Percentiles rank a stretch among this genome's conserved stretches.
Conservation (phyloP, 2,888 invertebrate genomes). For the Masnerella sp. region DNA sequence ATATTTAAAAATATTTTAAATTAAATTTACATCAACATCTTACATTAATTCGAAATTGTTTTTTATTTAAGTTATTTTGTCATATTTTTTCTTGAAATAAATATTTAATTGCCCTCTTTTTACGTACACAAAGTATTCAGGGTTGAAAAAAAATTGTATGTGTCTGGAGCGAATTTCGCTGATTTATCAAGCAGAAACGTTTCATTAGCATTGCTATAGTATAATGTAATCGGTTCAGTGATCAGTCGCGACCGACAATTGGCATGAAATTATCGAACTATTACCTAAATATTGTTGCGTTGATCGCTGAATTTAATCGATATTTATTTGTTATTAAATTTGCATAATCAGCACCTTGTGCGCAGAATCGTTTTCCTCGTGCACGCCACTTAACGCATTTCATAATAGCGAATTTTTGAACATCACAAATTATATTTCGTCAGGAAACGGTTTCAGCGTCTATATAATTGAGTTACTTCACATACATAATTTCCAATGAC, state of each 20-base stretch:
- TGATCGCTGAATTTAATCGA: conserved; percentile 18
- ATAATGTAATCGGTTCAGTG: conserved; percentile 40
- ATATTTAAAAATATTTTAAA: too few species aligned
- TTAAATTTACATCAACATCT: too few species aligned
- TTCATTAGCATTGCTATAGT: conserved; percentile 5
- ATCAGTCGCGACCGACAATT: conserved; percentile 24
- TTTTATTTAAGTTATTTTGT: not conserved
- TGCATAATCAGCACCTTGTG: conserved; percentile 41
- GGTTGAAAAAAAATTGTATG: not conserved
- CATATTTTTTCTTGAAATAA: not conserved
- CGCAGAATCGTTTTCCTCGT: conserved; percentile 1
- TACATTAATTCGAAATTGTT: too few species aligned
- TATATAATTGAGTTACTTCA: conserved; percentile 21
- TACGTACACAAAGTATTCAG: too few species aligned
- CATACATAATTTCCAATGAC: too few species aligned
- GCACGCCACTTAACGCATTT: not conserved
- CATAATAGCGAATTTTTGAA: conserved; percentile 4
- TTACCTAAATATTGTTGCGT: conserved; percentile 33
- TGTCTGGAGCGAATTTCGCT: not conserved
- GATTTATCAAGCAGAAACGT: conserved; percentile 23
- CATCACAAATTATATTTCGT: conserved; percentile 19
- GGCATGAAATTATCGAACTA: conserved; percentile 35
- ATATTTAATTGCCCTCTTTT: not conserved
- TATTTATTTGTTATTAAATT: conserved; percentile 46
- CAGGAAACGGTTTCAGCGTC: conserved; percentile 8